Evolutionary conservation across 2,888 invertebrate species (phyloP), one percentile per base, ranked within the genome.

Genomic region (Lampropteryx suffumata): DNA sequence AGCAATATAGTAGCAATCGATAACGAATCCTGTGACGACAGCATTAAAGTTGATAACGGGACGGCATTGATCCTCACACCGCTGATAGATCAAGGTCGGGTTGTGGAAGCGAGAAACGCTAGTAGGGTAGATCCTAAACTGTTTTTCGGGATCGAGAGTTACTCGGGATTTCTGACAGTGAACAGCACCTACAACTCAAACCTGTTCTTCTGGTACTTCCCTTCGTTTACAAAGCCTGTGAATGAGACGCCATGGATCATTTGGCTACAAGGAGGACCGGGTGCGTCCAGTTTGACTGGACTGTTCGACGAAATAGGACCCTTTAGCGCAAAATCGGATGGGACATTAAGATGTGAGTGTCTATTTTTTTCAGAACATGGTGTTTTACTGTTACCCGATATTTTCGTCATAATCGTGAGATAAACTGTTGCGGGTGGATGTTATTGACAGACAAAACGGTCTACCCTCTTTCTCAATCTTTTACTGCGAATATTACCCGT

Each of bases 221-320:
- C 96, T 0, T 76, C 79, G 14, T 57, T 72, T 33, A 66, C 75
- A 4, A 84, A 89, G 64, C 82, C 84, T 0, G 73, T 80, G 14
- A 75, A 72, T 21, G 75, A 80, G 21, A 84, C 75, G 11, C 97
- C 97, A 0, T 88, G 97, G 68, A 91, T 96, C 7, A 92, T 98
- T 55, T 97, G 97, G 97, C 85, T 97, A n/a, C 95, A 97, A 91
- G 97, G 97, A 5, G 97, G 97, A 0, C 97, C 97, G 0, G 97
- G 93, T 0, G 94, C 92, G 0, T 95, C 95, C 0, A 94, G 95
- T 43, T 42, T 89, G 65, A 73, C 71, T 0, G 90, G 87, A 0
- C 64, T 90, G 3, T 89, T 90, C 39, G 81, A 86, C 17, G 88
- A 89, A 62, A 71, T 88, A n/a, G 89, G 89, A 3, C 89, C 89